These are phyloP conservation scores for Harpalus rubripes DNA, from an alignment of 2,888 invertebrate species.

Conservation along the genomic window DNA sequence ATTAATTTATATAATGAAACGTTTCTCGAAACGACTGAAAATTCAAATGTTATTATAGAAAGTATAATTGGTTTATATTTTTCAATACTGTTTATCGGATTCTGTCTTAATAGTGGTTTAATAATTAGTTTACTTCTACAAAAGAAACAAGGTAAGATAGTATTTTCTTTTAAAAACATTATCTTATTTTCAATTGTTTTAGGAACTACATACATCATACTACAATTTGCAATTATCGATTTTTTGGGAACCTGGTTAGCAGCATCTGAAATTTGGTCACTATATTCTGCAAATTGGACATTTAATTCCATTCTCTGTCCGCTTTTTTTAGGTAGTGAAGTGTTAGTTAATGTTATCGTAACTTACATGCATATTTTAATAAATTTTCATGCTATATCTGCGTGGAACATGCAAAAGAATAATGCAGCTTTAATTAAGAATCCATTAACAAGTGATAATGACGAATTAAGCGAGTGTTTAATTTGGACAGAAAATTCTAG, in stretches of 20 bases:
- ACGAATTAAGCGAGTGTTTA: slow-evolving; percentile 73
- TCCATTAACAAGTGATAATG: slow-evolving; percentile 72
- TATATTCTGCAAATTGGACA: slow-evolving; percentile 79
- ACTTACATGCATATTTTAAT: slow-evolving; percentile 80
- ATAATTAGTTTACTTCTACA: slow-evolving; percentile 58
- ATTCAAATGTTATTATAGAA: slow-evolving; percentile 10
- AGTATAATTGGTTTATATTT: slow-evolving; percentile 45
- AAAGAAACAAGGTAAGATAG: slow-evolving; percentile 53
- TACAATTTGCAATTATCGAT: slow-evolving; percentile 80
- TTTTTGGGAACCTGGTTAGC: slow-evolving; percentile 77
- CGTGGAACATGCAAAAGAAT: slow-evolving; percentile 79
- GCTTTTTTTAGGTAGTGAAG: slow-evolving; percentile 80
- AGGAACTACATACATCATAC: slow-evolving; percentile 73
- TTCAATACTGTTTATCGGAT: slow-evolving; percentile 26
- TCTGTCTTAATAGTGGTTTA: slow-evolving; percentile 53
- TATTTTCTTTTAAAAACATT: slow-evolving; percentile 6
- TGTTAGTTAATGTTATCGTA: slow-evolving; percentile 80
- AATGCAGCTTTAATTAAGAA: slow-evolving; percentile 74
- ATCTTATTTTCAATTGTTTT: slow-evolving; percentile 8
- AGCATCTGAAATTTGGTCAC: slow-evolving; percentile 79
- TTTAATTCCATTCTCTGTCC: slow-evolving; percentile 79
- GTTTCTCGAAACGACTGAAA: background rate
- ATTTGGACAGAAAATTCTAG: slow-evolving; percentile 75
- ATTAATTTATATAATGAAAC: slow-evolving; percentile 15
- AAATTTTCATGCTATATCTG: slow-evolving; percentile 81